phyloP scores from a whole-genome alignment of 2,113 vertebrate genomes.

The Egretta garzetta region DNA sequence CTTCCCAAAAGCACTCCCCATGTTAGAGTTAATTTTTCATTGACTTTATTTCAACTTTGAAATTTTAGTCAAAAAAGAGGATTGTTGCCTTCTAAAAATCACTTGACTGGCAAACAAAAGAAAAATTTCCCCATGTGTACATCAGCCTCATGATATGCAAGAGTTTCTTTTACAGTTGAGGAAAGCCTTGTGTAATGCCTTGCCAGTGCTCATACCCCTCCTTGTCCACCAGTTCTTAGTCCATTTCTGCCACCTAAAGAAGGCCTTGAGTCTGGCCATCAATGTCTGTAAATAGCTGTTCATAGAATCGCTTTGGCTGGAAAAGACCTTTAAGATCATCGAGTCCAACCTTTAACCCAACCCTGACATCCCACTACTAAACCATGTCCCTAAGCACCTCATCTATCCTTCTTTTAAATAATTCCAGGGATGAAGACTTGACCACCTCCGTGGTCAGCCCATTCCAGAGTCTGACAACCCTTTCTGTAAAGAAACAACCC shows the following conservation, averaged over 20 bases:
- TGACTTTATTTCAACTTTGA: not conserved
- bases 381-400: too few relatives aligned
- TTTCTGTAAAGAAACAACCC: too few relatives aligned
- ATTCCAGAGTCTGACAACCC: too few relatives aligned
- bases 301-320: not conserved
- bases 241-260: not conserved
- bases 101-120: not conserved
- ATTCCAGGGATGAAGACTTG: too few relatives aligned
- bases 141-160: not conserved
- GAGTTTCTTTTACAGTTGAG: not conserved
- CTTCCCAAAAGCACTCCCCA: not conserved
- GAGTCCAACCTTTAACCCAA: too few relatives aligned
- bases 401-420: too few relatives aligned
- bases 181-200: not conserved
- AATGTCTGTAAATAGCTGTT: fast-evolving
- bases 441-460: too few relatives aligned
- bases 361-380: too few relatives aligned
- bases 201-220: not conserved
- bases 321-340: too few relatives aligned
- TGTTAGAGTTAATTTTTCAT: not conserved
- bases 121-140: not conserved
- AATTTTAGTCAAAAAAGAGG: not conserved
- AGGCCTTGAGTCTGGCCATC: not conserved
- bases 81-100: not conserved
- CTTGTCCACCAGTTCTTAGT: not conserved